Evolutionary conservation across 2,888 invertebrate genomes (phyloP).

Genomic region (Pachymerium ferrugineum): DNA sequence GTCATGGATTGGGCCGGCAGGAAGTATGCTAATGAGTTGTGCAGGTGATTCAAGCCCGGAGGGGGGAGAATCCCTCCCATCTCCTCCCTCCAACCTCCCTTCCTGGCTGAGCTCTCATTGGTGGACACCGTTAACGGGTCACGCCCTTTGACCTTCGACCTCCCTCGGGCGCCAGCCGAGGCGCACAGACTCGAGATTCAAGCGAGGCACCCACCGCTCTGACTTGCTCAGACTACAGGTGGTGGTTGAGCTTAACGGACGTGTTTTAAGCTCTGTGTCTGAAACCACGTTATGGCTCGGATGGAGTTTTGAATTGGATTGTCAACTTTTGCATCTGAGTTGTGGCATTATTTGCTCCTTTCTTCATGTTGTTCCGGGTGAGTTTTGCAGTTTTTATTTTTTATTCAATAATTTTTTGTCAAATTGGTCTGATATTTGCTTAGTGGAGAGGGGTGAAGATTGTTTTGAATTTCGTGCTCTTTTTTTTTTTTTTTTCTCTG

Average conservation of each 20-base stretch:
- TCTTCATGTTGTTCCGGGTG: constrained; percentile 27
- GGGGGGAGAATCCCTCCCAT: constrained; percentile 27
- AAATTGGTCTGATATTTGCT: too few species aligned
- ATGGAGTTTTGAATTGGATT: not conserved
- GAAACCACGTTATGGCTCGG: not conserved
- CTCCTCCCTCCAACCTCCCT: constrained; percentile 24
- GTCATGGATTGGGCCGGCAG: constrained; percentile 19
- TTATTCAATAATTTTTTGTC: too few species aligned
- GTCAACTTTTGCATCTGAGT: not conserved
- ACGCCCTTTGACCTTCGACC: constrained; percentile 32
- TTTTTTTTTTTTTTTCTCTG: too few species aligned
- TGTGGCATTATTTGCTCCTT: not conserved
- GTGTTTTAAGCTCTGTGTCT: not conserved
- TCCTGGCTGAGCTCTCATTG: constrained; percentile 3
- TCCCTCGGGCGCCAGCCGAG: constrained; percentile 21
- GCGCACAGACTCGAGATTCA: not conserved
- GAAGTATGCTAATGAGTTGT: constrained; percentile 32
- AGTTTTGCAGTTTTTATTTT: not conserved
- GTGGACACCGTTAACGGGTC: constrained; percentile 29
- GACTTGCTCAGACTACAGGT: constrained; percentile 8
- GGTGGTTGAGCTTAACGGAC: constrained; percentile 19
- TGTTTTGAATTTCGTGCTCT: too few species aligned
- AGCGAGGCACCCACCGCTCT: constrained; percentile 1
- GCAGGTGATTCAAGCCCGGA: constrained; percentile 31
- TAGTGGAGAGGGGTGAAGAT: too few species aligned